Conservation (phyloP, 2,113 vertebrate genomes). For the Tragelaphus scriptus region DNA sequence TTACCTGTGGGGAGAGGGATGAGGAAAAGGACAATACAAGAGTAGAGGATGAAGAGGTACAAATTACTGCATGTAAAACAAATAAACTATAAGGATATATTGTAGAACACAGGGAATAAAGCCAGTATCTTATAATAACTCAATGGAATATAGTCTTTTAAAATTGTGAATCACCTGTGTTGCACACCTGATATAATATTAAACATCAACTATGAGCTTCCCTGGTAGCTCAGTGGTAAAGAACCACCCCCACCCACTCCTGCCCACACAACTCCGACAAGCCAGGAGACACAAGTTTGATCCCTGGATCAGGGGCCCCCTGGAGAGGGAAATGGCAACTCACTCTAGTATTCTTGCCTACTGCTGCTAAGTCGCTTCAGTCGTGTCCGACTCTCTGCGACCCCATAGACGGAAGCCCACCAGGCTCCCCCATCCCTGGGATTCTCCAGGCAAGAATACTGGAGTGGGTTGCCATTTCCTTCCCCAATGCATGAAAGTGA, state of each 20-base stretch:
- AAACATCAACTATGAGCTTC: neutral
- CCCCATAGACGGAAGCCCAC: too few species aligned
- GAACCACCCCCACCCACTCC: fast-evolving
- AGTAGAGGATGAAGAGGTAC: neutral
- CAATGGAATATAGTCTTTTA: neutral
- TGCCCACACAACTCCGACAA: neutral
- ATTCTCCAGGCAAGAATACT: too few species aligned
- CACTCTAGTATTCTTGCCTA: neutral
- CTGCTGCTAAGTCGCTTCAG: too few species aligned
- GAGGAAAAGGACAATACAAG: neutral
- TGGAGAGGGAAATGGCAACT: neutral
- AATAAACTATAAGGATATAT: neutral
- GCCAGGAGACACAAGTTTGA: neutral
- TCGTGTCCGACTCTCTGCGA: too few species aligned
- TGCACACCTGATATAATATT: neutral
- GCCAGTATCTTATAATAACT: neutral
- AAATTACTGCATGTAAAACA: neutral
- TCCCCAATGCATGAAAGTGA: too few species aligned
- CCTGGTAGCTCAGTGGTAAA: neutral
- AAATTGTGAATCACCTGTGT: neutral
- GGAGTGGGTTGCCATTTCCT: too few species aligned
- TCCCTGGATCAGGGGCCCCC: neutral
- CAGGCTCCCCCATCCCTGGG: too few species aligned
- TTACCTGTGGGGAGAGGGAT: neutral
- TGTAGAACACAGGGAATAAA: neutral